Conservation (phyloP, 1,140 invertebrate genomes). For the Drosophila bocki region DNA sequence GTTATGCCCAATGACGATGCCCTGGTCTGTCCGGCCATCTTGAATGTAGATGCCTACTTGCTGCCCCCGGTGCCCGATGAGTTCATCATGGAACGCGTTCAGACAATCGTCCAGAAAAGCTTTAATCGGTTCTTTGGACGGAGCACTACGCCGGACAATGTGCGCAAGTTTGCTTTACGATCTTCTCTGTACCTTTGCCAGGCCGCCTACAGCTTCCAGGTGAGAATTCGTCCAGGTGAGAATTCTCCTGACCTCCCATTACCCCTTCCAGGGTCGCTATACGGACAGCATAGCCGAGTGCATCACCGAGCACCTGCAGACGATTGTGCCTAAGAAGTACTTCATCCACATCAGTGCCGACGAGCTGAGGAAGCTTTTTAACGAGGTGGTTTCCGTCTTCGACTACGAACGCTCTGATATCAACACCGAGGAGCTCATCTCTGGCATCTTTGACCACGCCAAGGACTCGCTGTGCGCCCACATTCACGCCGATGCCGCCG, state of each 20-base stretch:
- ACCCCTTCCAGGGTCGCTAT: constrained; percentile 56
- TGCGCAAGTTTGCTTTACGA: constrained; percentile 65
- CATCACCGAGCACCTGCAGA: constrained; percentile 72
- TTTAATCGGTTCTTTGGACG: constrained; percentile 66
- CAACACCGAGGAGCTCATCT: constrained; percentile 75
- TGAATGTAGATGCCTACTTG: constrained; percentile 67
- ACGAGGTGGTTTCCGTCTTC: constrained; percentile 71
- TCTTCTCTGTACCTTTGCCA: constrained; percentile 74
- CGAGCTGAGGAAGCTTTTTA: constrained; percentile 72
- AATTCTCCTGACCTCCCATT: neutral
- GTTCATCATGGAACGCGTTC: constrained; percentile 73
- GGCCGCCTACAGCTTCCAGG: constrained; percentile 75
- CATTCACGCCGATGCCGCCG: neutral
- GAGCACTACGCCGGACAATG: constrained; percentile 64
- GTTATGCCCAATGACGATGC: constrained; percentile 39
- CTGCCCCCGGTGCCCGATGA: constrained; percentile 72
- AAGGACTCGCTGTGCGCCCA: constrained; percentile 57
- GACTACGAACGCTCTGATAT: constrained; percentile 75
- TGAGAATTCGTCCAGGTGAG: constrained; percentile 42
- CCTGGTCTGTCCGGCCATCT: constrained; percentile 56
- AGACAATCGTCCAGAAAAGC: constrained; percentile 72
- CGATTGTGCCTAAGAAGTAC: constrained; percentile 79
- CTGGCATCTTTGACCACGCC: constrained; percentile 76
- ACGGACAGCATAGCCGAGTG: constrained; percentile 75
- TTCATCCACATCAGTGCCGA: constrained; percentile 68